Evolutionary conservation across 2,888 invertebrate species (phyloP), one percentile per base, ranked within the genome.

Genomic region (Agrotis ipsilon): DNA sequence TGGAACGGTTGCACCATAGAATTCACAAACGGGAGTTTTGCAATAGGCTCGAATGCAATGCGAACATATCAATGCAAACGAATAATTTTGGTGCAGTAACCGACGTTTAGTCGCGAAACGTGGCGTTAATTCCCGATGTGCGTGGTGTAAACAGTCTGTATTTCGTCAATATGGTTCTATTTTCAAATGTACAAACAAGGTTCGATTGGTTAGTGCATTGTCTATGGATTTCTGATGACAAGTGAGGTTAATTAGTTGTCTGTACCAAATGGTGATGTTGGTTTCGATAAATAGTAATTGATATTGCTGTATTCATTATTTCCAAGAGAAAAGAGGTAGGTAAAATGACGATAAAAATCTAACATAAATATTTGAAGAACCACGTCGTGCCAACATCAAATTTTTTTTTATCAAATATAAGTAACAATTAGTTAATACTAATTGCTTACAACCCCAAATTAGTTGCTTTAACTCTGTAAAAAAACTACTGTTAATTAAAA

Each of bases 81-180:
- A 78, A 80, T 82, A 73, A 81, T 85, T 84, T 84, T 67, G 73
- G 70, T 78, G 62, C 57, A 65, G 52, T 67, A 68, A 73, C 72
- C 57, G 58, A 68, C 66, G 54, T 65, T 84, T 82, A 71, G 67
- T 58, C 63, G 68, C 48, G 49, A 63, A 79, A 72, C 69, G 49
- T 64, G 24, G 57, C 46, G 66, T 70, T 74, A 57, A 76, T 82
- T 59, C 55, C 27, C 48, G 48, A 19, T 62, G 58, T 51, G 66
- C 51, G 52, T 57, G 43, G 68, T 68, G 65, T 51, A 75, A 46
- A 61, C 63, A 48, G 43, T 1, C 65, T 14, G 11, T 62, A 51
- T 72, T 68, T 54, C 32, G 58, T 46, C 68, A 57, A 66, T 52
- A 24, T 52, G 19, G 21, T 57, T 67, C 60, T 43, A 51, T 78